Conservation (phyloP, 2,888 invertebrate genomes). For the Aproaerema taeniolella region DNA sequence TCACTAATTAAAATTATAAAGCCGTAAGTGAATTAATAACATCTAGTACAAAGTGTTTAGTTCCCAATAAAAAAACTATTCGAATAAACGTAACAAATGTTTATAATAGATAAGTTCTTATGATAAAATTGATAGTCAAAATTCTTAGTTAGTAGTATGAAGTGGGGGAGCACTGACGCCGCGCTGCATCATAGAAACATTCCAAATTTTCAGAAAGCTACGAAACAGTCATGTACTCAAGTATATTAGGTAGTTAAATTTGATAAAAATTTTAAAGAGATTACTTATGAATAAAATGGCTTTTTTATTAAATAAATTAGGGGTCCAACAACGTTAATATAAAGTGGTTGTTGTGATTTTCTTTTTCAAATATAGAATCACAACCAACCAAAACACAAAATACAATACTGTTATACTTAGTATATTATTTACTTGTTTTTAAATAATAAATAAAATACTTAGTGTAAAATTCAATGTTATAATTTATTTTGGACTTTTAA, state of each 20-base stretch:
- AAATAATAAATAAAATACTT: too few relatives aligned
- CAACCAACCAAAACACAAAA: slow-evolving; percentile 26
- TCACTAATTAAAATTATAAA: too few relatives aligned
- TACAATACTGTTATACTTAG: too few relatives aligned
- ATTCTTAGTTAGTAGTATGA: slow-evolving; percentile 7
- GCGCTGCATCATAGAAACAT: slow-evolving; percentile 51
- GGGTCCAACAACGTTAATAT: slow-evolving; percentile 67
- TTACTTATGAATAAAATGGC: slow-evolving; percentile 71
- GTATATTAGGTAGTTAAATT: slow-evolving; percentile 71
- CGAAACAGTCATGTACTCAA: slow-evolving; percentile 50
- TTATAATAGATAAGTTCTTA: background rate
- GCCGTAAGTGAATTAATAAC: too few relatives aligned
- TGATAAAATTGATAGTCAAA: background rate
- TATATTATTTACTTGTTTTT: too few relatives aligned
- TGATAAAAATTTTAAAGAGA: slow-evolving; percentile 70
- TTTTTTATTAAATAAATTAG: slow-evolving; percentile 71
- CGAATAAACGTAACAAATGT: background rate
- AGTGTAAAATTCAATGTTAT: too few relatives aligned
- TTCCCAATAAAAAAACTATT: slow-evolving; percentile 1
- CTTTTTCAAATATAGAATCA: slow-evolving; percentile 30
- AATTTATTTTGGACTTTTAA: too few relatives aligned
- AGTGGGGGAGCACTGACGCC: slow-evolving; percentile 32
- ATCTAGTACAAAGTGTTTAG: slow-evolving; percentile 1
- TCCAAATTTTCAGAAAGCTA: slow-evolving; percentile 52
- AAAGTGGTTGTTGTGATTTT: slow-evolving; percentile 42